Percentiles rank a stretch among this genome's conserved stretches.
Conservation (phyloP, 2,113 vertebrate species). For the Pterocles burchelli region DNA sequence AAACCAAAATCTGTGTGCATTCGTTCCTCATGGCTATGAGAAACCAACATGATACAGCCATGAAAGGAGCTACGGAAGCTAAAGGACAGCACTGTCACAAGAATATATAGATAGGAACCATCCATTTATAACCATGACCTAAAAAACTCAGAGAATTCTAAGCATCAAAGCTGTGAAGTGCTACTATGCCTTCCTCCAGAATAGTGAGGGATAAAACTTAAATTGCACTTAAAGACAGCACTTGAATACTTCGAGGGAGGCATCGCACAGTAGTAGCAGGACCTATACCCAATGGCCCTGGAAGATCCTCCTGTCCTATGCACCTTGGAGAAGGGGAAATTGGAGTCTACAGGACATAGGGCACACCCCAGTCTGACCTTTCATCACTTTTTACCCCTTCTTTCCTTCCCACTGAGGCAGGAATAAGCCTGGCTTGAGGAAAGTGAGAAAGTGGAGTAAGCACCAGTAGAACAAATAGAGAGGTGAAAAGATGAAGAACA, state of each 20-base stretch:
- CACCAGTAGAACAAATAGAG: neutral
- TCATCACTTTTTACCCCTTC: neutral
- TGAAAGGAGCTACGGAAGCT: neutral
- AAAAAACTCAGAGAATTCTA: neutral
- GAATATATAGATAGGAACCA: neutral
- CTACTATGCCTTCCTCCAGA: neutral
- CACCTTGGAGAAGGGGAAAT: neutral
- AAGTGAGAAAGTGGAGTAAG: neutral
- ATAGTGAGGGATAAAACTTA: neutral
- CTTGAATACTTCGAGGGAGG: neutral
- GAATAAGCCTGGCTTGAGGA: neutral
- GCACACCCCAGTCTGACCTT: neutral
- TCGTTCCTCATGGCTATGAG: neutral
- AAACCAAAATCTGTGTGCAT: neutral
- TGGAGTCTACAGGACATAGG: neutral
- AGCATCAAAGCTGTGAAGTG: neutral
- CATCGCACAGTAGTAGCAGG: neutral
- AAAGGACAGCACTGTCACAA: neutral
- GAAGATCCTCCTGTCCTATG: fast-evolving
- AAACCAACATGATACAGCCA: neutral
- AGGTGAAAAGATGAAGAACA: neutral
- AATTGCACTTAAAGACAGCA: neutral
- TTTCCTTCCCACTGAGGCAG: neutral
- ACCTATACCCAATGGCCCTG: neutral
- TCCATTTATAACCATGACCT: neutral